These are phyloP conservation scores for Grallaria varia DNA, from an alignment of 2,113 vertebrate species.

Conservation along the genomic window DNA sequence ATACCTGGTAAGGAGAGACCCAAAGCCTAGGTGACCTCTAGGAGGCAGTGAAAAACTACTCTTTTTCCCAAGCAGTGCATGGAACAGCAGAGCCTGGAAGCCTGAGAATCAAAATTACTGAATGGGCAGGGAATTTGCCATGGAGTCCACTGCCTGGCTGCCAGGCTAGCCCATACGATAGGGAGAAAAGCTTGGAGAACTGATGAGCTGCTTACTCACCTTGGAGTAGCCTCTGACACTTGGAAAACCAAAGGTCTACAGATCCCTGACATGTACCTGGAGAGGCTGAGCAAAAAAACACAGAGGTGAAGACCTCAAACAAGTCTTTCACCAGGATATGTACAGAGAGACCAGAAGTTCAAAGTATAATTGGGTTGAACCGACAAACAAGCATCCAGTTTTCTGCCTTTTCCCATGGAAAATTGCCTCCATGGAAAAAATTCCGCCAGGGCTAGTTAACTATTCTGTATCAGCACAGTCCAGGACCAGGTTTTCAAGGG, in stretches of 20 bases:
- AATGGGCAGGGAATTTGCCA: background rate
- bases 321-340: accelerated
- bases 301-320: background rate
- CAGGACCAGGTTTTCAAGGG: background rate
- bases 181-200: background rate
- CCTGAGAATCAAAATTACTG: background rate
- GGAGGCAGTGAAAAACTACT: background rate
- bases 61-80: background rate
- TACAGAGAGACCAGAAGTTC: background rate
- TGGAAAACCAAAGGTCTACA: background rate
- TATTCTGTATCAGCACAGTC: background rate
- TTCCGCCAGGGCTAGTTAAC: background rate
- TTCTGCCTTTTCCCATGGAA: background rate
- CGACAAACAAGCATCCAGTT: background rate
- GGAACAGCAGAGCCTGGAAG: background rate
- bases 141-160: background rate
- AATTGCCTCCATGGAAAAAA: background rate
- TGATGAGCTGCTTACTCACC: background rate
- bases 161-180: background rate
- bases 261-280: background rate
- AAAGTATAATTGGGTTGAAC: background rate
- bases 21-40: background rate
- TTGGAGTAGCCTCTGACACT: background rate
- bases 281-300: background rate
- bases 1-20: background rate